These are phyloP conservation scores for Macrocentrus cingulum DNA, from an alignment of 1,140 invertebrate species.

Conservation along the genomic window DNA sequence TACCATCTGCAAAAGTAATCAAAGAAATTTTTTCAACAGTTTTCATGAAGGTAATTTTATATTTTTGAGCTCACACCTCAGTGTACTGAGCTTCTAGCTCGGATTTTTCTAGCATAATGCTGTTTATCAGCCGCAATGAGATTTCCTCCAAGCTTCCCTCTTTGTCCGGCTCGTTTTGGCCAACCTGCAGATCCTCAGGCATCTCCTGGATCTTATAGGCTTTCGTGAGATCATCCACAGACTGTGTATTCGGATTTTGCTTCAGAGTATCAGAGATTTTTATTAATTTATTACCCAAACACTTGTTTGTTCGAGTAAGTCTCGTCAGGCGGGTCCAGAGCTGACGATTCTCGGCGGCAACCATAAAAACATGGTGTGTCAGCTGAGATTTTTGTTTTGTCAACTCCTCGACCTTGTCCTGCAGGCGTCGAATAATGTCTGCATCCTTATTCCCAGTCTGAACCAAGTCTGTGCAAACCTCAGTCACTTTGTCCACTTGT, in stretches of 20 bases:
- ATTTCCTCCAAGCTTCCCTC: conserved; percentile 77
- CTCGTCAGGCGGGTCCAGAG: conserved; percentile 73
- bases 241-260: conserved; percentile 46
- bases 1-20: conserved; percentile 54
- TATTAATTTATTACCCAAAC: conserved; percentile 55
- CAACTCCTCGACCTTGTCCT: conserved; percentile 66
- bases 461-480: conserved; percentile 25
- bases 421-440: conserved; percentile 30
- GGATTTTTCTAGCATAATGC: conserved; percentile 67
- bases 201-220: conserved; percentile 40
- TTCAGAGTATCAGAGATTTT: conserved; percentile 59
- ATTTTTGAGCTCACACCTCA: conserved; percentile 40
- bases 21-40: conserved; percentile 17
- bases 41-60: conserved; percentile 7
- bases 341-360: conserved; percentile 76
- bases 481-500: conserved; percentile 59
- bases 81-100: conserved; percentile 69
- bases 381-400: conserved; percentile 74
- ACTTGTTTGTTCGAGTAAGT: conserved; percentile 64
- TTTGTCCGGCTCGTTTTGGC: conserved; percentile 34
- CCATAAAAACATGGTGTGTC: conserved; percentile 74
- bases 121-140: conserved; percentile 70
- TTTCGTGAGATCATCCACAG: conserved; percentile 32
- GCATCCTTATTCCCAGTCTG: conserved; percentile 26
- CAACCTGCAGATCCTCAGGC: not conserved